Evolutionary conservation across 1,140 invertebrate genomes (phyloP), one percentile per base, ranked within the genome.

Genomic region (Drosophila ironensis): DNA sequence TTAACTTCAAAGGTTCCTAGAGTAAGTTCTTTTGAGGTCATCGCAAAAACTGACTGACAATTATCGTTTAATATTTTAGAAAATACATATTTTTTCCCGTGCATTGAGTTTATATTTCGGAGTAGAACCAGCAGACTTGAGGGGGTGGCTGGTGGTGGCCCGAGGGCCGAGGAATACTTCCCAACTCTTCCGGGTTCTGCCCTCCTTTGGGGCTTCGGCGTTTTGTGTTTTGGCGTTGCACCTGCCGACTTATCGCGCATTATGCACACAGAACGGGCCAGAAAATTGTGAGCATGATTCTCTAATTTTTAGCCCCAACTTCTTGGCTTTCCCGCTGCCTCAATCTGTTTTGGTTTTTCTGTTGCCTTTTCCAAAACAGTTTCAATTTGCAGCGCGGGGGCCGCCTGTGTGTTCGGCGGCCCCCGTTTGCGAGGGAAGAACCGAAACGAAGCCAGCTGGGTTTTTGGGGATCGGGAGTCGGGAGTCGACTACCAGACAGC

Each of bases 151-250:
- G 45, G 52, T 47, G 30, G 35, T 50, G 37, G 24, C 38, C 37
- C 8, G 3, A 6, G 14, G 14, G 14, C 2, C 20, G 5, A 8
- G 41, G 33, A 44, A 45, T 66, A 56, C 46, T 50, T 38, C 60
- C 54, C 44, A 59, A 71, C 80, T 86, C 80, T 86, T 86, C 80
- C 80, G 80, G 80, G 80, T 86, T 86, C 64, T 66, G 40, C 35
- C 45, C 33, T 28, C 59, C 4, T 28, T 46, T 42, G 47, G 30
- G 52, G 22, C 38, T 45, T 28, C 16, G 17, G 30, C 27, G 14
- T 35, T 30, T 64, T 74, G 54, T 72, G 53, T 82, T 66, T 52
- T 61, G 44, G 38, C 71, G 66, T 84, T 84, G 78, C 80, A 84
- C 80, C 80, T 84, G 78, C 78, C 50, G 78, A 64, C 75, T 80